Conservation (phyloP, 2,888 invertebrate genomes). For the Merodon equestris region DNA sequence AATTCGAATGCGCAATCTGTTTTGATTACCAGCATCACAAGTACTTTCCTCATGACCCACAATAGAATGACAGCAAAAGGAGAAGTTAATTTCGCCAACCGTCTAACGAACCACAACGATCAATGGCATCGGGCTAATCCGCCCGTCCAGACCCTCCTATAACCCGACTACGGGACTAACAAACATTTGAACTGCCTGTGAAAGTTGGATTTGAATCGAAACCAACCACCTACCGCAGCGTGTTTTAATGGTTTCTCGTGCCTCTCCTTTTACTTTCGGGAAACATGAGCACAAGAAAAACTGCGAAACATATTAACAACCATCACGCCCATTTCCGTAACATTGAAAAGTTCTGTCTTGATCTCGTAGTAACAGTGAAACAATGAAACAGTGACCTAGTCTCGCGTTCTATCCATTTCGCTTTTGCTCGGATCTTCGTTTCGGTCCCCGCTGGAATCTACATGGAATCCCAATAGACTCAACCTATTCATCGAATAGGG, state of each 20-base stretch:
- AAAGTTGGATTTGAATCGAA: constrained; percentile 55
- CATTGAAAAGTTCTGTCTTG: constrained; percentile 22
- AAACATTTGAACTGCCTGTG: constrained; percentile 48
- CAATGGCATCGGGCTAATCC: constrained; percentile 3
- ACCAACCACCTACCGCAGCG: not conserved
- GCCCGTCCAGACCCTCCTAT: not conserved
- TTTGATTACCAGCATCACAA: constrained; percentile 23
- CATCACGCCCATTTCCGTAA: constrained; percentile 20
- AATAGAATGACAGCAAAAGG: not conserved
- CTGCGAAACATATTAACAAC: constrained; percentile 40
- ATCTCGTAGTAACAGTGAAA: constrained; percentile 34
- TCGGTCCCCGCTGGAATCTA: no score
- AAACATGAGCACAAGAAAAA: constrained; percentile 58
- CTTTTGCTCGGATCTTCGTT: constrained; percentile 27
- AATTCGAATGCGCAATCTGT: constrained; percentile 8
- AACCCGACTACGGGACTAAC: not conserved
- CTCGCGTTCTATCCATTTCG: constrained; percentile 25
- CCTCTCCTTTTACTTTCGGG: constrained; percentile 49
- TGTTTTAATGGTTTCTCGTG: constrained; percentile 1
- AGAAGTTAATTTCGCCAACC: constrained; percentile 1
- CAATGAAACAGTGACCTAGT: constrained; percentile 63
- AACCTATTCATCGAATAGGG: constrained; percentile 59
- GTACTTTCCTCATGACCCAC: constrained; percentile 29
- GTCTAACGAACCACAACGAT: not conserved
- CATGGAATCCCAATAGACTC: not conserved